phyloP scores from a whole-genome alignment of 92 coral and sea anemone species.

The Zoanthus sansibaricus region DNA sequence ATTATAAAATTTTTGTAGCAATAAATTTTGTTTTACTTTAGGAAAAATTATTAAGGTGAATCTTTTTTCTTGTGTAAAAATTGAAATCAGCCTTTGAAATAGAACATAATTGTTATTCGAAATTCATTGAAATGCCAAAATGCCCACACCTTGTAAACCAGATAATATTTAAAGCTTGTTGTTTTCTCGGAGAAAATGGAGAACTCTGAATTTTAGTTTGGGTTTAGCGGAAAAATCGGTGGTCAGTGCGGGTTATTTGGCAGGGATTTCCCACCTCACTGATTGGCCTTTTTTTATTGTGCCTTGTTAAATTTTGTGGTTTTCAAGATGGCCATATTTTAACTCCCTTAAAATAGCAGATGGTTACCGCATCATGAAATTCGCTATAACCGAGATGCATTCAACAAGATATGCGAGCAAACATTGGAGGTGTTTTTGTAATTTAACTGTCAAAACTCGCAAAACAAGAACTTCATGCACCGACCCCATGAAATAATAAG shows the following conservation, averaged over 20 bases:
- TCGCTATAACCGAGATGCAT: not conserved
- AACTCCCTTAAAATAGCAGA: constrained; percentile 48
- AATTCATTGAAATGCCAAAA: constrained; percentile 50
- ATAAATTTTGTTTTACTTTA: not conserved
- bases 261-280: not conserved
- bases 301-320: constrained; percentile 52
- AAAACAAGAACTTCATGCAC: not conserved
- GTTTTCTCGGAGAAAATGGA: constrained; percentile 36
- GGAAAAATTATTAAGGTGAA: constrained; percentile 1
- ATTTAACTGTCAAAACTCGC: not conserved
- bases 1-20: not conserved
- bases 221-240: constrained; percentile 4
- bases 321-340: constrained; percentile 51
- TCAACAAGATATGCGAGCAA: not conserved
- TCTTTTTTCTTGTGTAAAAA: not conserved
- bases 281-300: constrained; percentile 33
- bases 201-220: constrained; percentile 24
- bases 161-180: constrained; percentile 40
- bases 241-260: constrained; percentile 22
- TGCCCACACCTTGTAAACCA: constrained; percentile 53
- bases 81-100: constrained; percentile 11
- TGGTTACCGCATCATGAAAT: constrained; percentile 21
- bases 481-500: not conserved
- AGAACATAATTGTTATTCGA: constrained; percentile 45
- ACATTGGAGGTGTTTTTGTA: not conserved